Evolutionary conservation across 2,797 vertebrate genomes (phyloP), one percentile per base, ranked within the genome.

Genomic region (Pogoniulus pusillus): DNA sequence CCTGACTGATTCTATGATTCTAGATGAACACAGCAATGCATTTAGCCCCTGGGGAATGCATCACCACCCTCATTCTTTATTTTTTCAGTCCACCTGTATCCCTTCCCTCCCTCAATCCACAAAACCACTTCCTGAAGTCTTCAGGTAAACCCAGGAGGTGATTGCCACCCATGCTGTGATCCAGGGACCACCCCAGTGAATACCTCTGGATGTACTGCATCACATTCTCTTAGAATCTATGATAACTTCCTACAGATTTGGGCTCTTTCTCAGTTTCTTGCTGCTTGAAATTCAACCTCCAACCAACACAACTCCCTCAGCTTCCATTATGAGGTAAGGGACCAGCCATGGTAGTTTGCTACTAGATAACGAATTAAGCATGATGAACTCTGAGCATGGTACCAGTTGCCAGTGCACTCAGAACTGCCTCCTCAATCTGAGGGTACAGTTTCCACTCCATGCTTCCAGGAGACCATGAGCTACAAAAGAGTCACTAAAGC

Each of bases 261-360:
- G 57, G 55, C 62, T 54, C 51, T 59, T n/a, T 30, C 37, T n/a
- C 32, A n/a, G 12, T 53, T 49, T 62, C 35, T 34, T 45, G 35
- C 54, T 72, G 47, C n/a, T 76, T 45, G 60, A 18, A 43, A 63
- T 32, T 5, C n/a, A 85, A 20, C 8, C 29, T 76, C 22, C 64
- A 76, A 60, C 13, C 65, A 81, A 58, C 47, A 47, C 10, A 34
- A 34, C 6, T 76, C 34, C 30, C 75, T 41, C 54, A 81, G 4
- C 18, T 51, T 71, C n/a, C 2, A 1, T 43, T 26, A 34, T 0
- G 1, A 85, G 54, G 49, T 49, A 32, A 37, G 1, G 2, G 8
- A 11, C 18, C 18, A 53, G 49, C 35, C 29, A 5, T 5, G 17
- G 27, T 65, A 80, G 65, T 35, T 30, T 34, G 35, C 24, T 51